phyloP scores from a whole-genome alignment of 2,888 invertebrate species.

The Pantelozetes paolii region DNA sequence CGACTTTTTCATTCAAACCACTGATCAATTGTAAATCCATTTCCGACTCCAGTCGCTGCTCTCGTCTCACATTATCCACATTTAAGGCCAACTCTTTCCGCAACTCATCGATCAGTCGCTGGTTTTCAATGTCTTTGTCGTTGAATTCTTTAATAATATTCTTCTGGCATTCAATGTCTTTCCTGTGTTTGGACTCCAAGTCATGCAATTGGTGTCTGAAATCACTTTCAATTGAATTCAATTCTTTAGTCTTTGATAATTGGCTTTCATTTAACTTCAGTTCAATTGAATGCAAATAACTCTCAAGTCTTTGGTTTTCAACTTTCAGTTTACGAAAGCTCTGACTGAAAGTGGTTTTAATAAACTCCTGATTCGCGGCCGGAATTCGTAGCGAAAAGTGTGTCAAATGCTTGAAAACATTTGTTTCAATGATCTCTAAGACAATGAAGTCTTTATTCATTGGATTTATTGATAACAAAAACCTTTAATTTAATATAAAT shows the following conservation, averaged over 20 bases:
- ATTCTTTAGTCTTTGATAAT: slow-evolving; percentile 19
- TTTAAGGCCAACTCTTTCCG: neutral
- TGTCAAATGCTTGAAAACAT: slow-evolving; percentile 20
- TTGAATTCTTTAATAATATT: neutral
- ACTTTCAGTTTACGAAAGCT: slow-evolving; percentile 24
- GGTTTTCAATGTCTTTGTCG: neutral
- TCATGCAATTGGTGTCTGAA: slow-evolving; percentile 1
- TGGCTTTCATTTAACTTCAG: neutral
- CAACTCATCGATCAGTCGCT: slow-evolving; percentile 9
- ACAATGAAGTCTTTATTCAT: slow-evolving; percentile 5
- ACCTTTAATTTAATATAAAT: slow-evolving; percentile 4
- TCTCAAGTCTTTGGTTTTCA: slow-evolving; percentile 33
- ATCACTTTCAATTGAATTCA: neutral
- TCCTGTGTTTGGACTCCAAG: neutral
- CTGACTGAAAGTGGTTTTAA: slow-evolving; percentile 6
- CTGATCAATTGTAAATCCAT: neutral
- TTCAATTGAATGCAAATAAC: slow-evolving; percentile 8
- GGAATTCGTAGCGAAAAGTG: slow-evolving; percentile 36
- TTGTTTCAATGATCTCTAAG: slow-evolving; percentile 37
- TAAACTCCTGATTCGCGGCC: slow-evolving; percentile 36
- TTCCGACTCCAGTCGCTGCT: neutral
- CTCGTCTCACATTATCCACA: neutral
- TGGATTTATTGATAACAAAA: slow-evolving; percentile 26
- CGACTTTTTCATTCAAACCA: neutral
- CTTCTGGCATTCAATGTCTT: slow-evolving; percentile 8